Percentiles rank a stretch among this genome's conserved stretches.
These are phyloP conservation scores for Butorides virescens DNA, from an alignment of 2,113 vertebrate genomes.

Conservation along the genomic window DNA sequence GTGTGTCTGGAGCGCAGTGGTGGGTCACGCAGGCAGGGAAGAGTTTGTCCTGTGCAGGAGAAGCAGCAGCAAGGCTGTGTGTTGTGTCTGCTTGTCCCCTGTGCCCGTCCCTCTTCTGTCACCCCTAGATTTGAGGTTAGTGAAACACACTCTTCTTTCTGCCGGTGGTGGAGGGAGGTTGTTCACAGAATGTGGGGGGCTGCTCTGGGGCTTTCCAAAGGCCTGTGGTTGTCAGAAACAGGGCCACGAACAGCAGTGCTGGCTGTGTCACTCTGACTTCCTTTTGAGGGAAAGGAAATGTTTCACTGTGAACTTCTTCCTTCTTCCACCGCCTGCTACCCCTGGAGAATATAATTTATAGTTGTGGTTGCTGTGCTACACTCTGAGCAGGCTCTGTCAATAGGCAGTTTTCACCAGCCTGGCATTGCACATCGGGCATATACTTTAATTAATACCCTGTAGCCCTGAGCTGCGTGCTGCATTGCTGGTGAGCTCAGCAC, in stretches of 20 bases:
- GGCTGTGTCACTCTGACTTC: not conserved
- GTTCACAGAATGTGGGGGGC: not conserved
- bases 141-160: not conserved
- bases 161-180: not conserved
- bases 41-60: not conserved
- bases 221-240: not conserved
- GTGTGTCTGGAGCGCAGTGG: not conserved
- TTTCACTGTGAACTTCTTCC: not conserved
- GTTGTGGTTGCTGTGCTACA: not conserved
- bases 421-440: fast-evolving
- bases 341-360: not conserved
- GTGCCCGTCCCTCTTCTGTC: not conserved
- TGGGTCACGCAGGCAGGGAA: not conserved
- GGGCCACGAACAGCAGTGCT: not conserved
- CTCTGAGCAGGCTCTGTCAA: not conserved
- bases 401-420: not conserved
- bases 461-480: not conserved
- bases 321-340: not conserved
- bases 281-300: not conserved
- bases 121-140: not conserved
- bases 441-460: not conserved
- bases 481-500: not conserved
- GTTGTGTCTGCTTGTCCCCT: not conserved
- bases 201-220: not conserved
- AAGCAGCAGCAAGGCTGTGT: not conserved